Evolutionary conservation across 2,797 vertebrate species (phyloP), one percentile per base, ranked within the genome.

Genomic region (Melanogrammus aeglefinus): DNA sequence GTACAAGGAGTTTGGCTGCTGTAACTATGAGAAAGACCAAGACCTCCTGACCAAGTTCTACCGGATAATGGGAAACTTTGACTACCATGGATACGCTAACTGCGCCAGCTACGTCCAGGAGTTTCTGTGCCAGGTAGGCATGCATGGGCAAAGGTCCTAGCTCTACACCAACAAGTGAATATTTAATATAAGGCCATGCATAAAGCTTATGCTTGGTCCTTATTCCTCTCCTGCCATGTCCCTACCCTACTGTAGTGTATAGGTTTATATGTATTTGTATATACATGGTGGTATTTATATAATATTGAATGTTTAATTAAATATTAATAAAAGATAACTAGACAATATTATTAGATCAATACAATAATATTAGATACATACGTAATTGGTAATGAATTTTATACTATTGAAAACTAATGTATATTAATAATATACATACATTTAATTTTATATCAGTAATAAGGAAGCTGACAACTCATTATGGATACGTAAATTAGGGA

Each of bases 1-100:
- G 91, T 98, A 99, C 91, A 91, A 90, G 66, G 88, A 94, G 47
- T 97, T 99, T 72, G 97, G 97, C 90, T 99, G 97, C 94, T 99
- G 97, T 81, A 94, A 97, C 14, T 84, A 75, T 0, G 74, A 80
- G 75, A 96, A 88, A 4, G 97, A 99, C 92, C 88, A 91, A 76
- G 91, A 93, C 66, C 92, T 98, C 78, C 94, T 93, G 87, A 76
- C 84, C 9, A 95, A 92, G 73, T 98, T 94, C 87, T 95, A 96
- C 87, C 73, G 81, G 47, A 87, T 97, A 63, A 92, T 95, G 92
- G 93, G 92, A 24, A 38, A 86, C 66, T 90, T 96, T 31, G 95
- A 95, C 82, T 89, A 92, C 76, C 78, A 82, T 12, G 44, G 84
- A 44, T 96, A 94, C 77, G 83, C 91, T 12, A 89, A 76, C 75